Percentiles rank a stretch among this genome's conserved stretches.
These are phyloP conservation scores for Automeris io DNA, from an alignment of 2,888 invertebrate genomes.

Conservation along the genomic window DNA sequence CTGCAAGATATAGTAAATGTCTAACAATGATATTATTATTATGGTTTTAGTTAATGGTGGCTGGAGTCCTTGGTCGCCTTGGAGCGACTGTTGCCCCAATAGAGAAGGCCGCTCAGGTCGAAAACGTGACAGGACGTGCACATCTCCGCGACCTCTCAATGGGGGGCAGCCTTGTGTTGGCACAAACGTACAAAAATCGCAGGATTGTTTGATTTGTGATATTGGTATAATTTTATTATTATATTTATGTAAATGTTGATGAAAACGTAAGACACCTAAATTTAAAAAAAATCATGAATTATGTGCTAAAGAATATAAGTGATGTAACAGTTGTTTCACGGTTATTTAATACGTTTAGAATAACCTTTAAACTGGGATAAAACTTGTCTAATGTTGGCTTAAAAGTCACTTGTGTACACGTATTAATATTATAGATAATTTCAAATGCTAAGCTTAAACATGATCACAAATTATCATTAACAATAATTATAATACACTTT, in stretches of 20 bases:
- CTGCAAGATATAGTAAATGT: neutral
- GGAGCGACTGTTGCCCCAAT: conserved; percentile 91
- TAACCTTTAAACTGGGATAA: too few species aligned
- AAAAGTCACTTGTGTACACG: too few species aligned
- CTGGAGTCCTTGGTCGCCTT: conserved; percentile 94
- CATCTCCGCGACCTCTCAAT: conserved; percentile 92
- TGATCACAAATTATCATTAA: neutral
- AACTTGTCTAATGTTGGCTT: too few species aligned
- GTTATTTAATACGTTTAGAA: too few species aligned
- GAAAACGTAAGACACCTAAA: too few species aligned
- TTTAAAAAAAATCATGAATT: too few species aligned
- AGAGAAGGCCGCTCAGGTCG: conserved; percentile 82
- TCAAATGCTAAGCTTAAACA: too few species aligned
- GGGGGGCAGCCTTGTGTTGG: conserved; percentile 93
- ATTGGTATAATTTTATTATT: conserved; percentile 57
- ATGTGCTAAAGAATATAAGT: too few species aligned
- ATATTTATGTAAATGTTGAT: too few species aligned
- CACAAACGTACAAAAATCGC: conserved; percentile 86
- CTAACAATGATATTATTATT: neutral
- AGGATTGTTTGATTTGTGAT: conserved; percentile 87
- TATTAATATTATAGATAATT: too few species aligned
- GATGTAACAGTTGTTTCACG: too few species aligned
- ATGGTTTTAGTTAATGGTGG: conserved; percentile 92
- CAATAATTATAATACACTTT: neutral
- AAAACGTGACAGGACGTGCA: conserved; percentile 88